Evolutionary conservation across 2,797 vertebrate genomes (phyloP).

Genomic region (Merluccius polli): DNA sequence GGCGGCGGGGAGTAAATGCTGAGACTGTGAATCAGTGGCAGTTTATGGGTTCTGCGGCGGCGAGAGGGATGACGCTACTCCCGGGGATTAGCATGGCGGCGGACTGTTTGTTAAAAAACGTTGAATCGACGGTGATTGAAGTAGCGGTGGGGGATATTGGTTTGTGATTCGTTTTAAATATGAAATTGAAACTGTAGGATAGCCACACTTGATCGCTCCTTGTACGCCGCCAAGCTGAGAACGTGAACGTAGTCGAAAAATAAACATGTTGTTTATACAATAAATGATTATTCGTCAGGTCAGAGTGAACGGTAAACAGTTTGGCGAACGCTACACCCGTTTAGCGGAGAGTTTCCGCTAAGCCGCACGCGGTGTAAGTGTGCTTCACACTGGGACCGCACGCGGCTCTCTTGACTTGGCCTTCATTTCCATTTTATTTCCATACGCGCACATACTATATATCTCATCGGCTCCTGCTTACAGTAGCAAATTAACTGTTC

Average conservation of each 20-base stretch:
- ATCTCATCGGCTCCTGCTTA: conserved; percentile 51
- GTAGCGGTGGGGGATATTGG: not conserved
- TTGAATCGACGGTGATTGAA: not conserved
- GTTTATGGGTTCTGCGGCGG: not conserved
- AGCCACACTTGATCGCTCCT: not conserved
- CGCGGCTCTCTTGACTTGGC: conserved; percentile 8
- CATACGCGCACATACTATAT: conserved; percentile 37
- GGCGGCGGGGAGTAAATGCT: conserved; percentile 14
- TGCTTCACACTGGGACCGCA: conserved; percentile 19
- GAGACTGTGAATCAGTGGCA: not conserved
- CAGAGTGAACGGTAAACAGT: not conserved
- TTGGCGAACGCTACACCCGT: not conserved
- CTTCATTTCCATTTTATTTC: conserved; percentile 41
- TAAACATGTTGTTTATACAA: not conserved
- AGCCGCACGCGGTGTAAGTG: not conserved
- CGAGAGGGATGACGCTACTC: not conserved
- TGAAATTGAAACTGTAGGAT: not conserved
- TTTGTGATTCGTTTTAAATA: not conserved
- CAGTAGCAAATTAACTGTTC: conserved; percentile 47
- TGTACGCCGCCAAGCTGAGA: not conserved
- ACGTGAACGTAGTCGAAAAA: not conserved
- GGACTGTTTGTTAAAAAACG: not conserved
- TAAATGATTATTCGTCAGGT: not conserved
- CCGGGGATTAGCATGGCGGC: not conserved
- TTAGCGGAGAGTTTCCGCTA: not conserved